Conservation (phyloP, 2,888 invertebrate genomes). For the Eumerus sabulonum region DNA sequence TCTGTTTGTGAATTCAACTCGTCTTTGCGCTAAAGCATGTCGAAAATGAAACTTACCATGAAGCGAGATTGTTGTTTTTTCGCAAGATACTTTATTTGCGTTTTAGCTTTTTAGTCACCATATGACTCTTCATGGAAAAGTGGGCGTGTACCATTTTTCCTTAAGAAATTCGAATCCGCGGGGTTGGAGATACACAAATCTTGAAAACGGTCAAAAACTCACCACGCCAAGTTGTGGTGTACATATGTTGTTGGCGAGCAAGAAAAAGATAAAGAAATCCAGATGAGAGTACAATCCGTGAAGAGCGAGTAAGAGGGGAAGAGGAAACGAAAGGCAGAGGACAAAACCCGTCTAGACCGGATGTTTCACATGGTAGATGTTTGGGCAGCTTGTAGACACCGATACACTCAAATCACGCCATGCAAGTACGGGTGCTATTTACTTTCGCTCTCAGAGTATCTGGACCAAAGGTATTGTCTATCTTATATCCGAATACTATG, state of each 20-base stretch:
- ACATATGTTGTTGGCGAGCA: no score
- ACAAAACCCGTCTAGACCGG: conserved; percentile 64
- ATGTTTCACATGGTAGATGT: conserved; percentile 63
- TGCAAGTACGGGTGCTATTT: conserved; percentile 27
- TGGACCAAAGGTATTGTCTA: conserved; percentile 33
- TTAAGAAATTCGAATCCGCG: not conserved
- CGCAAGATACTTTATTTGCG: no score
- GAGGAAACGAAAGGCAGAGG: conserved; percentile 34
- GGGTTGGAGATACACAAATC: conserved; percentile 3
- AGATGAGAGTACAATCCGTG: no score
- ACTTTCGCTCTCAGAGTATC: conserved; percentile 60
- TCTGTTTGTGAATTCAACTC: conserved; percentile 20
- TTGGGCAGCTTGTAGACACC: not conserved
- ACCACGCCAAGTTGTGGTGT: conserved; percentile 51
- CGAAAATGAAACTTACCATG: conserved; percentile 62
- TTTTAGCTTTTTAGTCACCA: no score
- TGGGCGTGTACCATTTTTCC: conserved; percentile 47
- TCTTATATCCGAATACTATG: conserved; percentile 35
- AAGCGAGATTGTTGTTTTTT: conserved; percentile 17
- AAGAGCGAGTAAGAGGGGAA: conserved; percentile 34
- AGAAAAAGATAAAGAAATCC: no score
- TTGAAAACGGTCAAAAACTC: conserved; percentile 38
- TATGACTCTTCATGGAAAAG: conserved; percentile 22
- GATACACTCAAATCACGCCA: not conserved
- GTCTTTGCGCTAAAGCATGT: conserved; percentile 60